Percentiles rank a stretch among this genome's conserved stretches.
These are phyloP conservation scores for Festucalex cinctus DNA, from an alignment of 2,113 vertebrate genomes.

Conservation along the genomic window DNA sequence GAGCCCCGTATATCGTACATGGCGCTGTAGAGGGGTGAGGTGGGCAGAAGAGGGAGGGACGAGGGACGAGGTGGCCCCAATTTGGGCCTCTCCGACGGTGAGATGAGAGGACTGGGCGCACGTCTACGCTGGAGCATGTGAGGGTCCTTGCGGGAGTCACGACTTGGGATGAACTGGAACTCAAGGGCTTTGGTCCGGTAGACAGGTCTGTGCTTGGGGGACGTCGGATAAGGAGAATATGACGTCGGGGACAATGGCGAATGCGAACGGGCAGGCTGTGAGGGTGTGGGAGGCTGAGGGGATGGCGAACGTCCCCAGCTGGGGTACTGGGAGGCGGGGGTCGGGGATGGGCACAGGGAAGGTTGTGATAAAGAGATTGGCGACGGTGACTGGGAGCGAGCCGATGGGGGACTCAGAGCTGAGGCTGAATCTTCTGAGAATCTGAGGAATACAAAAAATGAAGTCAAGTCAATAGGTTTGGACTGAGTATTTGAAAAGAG, in stretches of 20 bases:
- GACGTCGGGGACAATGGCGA: slow-evolving; percentile 76
- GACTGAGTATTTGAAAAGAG: not conserved
- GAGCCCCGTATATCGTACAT: slow-evolving; percentile 74
- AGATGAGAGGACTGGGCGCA: slow-evolving; percentile 85
- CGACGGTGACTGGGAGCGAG: slow-evolving; percentile 73
- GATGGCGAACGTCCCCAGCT: slow-evolving; percentile 73
- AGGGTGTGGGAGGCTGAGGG: slow-evolving; percentile 72
- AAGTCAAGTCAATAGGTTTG: slow-evolving; percentile 16
- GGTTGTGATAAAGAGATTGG: slow-evolving; percentile 74
- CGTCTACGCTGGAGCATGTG: slow-evolving; percentile 75
- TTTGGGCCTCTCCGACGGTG: slow-evolving; percentile 80
- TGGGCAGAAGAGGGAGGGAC: slow-evolving; percentile 86
- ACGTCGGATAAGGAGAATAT: slow-evolving; percentile 80
- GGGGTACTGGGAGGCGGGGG: slow-evolving; percentile 67
- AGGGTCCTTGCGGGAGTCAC: slow-evolving; percentile 75
- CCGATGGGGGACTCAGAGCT: slow-evolving; percentile 78
- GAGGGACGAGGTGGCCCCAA: slow-evolving; percentile 82
- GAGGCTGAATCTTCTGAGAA: slow-evolving; percentile 82
- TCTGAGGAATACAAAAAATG: slow-evolving; percentile 58
- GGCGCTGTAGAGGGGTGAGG: slow-evolving; percentile 74
- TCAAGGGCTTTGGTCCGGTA: slow-evolving; percentile 77
- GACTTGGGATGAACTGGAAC: slow-evolving; percentile 76
- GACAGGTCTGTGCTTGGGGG: slow-evolving; percentile 74
- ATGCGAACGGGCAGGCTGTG: slow-evolving; percentile 75
- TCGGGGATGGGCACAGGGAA: slow-evolving; percentile 71